Conservation (phyloP, 2,113 vertebrate genomes). For the Charina bottae region DNA sequence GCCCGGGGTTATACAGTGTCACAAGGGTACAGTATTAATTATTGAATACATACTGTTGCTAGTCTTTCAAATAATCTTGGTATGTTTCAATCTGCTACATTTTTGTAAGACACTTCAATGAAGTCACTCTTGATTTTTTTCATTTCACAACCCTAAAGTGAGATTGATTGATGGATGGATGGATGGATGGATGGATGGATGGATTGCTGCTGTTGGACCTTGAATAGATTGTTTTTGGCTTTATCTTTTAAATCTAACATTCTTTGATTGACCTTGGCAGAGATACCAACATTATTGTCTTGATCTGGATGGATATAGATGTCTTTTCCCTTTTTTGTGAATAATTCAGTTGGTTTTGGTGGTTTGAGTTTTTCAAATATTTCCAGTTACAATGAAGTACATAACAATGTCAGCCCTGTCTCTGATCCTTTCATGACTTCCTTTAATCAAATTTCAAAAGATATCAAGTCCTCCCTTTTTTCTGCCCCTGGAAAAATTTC, state of each 20-base stretch:
- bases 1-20: background rate
- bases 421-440: constrained; percentile 35
- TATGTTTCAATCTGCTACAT: constrained; percentile 43
- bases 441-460: constrained; percentile 30
- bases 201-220: background rate
- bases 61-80: constrained; percentile 40
- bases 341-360: constrained; percentile 19
- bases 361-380: constrained; percentile 26
- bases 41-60: constrained; percentile 22
- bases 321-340: constrained; percentile 21
- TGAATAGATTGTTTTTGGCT: background rate
- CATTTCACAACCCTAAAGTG: constrained; percentile 38
- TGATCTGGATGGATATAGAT: constrained; percentile 29
- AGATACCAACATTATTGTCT: constrained; percentile 40
- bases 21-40: constrained; percentile 49
- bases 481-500: constrained; percentile 30
- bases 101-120: constrained; percentile 45
- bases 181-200: constrained; percentile 24
- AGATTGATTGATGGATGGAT: constrained; percentile 17
- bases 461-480: constrained; percentile 16
- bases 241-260: constrained; percentile 29
- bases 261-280: constrained; percentile 46
- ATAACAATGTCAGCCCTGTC: constrained; percentile 35
- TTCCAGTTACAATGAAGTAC: constrained; percentile 30
- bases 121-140: constrained; percentile 30